A percentile compares a stretch with the other conserved stretches of the same genome.
Evolutionary conservation across 2,113 vertebrate species (phyloP).

Genomic region (Alligator sinensis): DNA sequence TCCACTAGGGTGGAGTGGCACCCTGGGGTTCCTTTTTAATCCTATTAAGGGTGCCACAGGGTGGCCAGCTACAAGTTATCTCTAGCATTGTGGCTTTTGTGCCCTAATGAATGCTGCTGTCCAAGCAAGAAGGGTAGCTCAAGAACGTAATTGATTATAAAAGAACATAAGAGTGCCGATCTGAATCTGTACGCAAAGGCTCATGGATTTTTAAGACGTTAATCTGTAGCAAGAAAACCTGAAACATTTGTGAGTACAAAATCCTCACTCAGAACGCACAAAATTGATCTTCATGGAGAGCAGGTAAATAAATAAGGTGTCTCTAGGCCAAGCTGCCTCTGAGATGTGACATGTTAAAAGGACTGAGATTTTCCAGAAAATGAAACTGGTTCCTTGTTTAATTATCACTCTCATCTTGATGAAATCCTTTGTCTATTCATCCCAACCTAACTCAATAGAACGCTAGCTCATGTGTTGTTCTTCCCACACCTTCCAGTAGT

Average conservation of each 20-base stretch:
- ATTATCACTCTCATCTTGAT: not conserved
- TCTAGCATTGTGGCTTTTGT: not conserved
- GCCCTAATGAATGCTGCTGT: not conserved
- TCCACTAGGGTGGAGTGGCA: no score
- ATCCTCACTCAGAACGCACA: not conserved
- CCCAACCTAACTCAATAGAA: not conserved
- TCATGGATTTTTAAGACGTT: conserved; percentile 13
- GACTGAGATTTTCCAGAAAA: conserved; percentile 25
- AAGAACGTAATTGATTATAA: conserved; percentile 52
- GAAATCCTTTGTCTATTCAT: conserved; percentile 24
- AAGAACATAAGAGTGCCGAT: conserved; percentile 24
- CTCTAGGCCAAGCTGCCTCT: conserved; percentile 18
- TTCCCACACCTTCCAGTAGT: not conserved
- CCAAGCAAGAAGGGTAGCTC: conserved; percentile 3
- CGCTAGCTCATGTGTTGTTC: not conserved
- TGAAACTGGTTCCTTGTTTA: not conserved
- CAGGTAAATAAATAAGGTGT: not conserved
- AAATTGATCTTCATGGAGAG: not conserved
- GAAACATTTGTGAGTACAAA: conserved; percentile 30
- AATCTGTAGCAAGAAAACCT: not conserved
- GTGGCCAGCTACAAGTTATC: not conserved
- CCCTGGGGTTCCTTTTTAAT: not conserved
- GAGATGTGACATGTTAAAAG: conserved; percentile 10
- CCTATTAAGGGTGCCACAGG: no score
- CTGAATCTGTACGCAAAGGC: conserved; percentile 15